These are phyloP conservation scores for Myotis lucifugus DNA, from an alignment of 2,113 vertebrate genomes.

Conservation along the genomic window DNA sequence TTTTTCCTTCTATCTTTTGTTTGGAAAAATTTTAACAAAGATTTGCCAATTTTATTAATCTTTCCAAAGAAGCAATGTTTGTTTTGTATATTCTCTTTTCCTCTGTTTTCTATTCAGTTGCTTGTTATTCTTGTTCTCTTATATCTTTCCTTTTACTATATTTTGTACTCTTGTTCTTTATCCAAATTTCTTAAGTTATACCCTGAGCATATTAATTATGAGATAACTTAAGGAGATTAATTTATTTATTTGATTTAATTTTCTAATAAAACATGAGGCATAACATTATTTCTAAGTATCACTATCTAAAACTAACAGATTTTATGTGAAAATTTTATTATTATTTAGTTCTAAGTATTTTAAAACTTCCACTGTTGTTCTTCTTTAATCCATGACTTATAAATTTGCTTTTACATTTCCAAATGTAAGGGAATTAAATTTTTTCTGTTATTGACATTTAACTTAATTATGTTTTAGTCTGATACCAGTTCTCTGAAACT, in stretches of 20 bases:
- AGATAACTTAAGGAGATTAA: background rate
- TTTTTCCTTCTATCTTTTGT: background rate
- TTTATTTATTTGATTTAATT: background rate
- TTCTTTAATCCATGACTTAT: background rate
- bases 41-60: background rate
- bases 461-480: constrained; percentile 24
- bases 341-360: background rate
- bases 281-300: background rate
- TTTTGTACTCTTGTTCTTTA: background rate
- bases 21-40: background rate
- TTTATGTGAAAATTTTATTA: background rate
- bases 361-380: background rate
- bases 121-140: background rate
- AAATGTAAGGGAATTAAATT: background rate
- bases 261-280: background rate
- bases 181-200: background rate
- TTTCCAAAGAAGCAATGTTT: background rate
- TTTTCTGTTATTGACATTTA: background rate
- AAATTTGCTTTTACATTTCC: background rate
- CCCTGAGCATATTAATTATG: background rate
- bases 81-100: background rate
- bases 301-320: background rate
- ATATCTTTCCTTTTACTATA: background rate
- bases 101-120: background rate
- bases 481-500: background rate